A percentile compares a stretch with the other conserved stretches of the same genome.
Evolutionary conservation across 2,888 invertebrate species (phyloP).

Genomic region (Pammene aurita): DNA sequence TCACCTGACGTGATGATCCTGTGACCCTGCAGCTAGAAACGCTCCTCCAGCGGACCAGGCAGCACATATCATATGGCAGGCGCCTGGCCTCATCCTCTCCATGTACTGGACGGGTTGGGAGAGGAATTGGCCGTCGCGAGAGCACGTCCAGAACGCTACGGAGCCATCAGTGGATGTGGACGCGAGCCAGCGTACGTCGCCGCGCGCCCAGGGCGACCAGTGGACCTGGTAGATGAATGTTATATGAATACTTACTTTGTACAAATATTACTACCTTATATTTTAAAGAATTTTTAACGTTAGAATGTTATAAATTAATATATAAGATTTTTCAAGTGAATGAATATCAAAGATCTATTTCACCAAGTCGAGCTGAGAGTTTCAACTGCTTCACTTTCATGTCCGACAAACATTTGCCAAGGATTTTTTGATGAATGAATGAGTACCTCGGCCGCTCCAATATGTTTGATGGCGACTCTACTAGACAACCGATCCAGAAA

Average conservation of each 20-base stretch:
- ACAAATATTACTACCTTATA: too few species aligned
- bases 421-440: too few species aligned
- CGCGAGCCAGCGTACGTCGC: slow-evolving; percentile 92
- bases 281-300: too few species aligned
- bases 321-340: too few species aligned
- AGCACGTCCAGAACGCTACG: slow-evolving; percentile 97
- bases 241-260: neutral
- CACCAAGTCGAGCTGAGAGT: too few species aligned
- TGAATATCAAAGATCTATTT: too few species aligned
- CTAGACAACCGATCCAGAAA: too few species aligned
- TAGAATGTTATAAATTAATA: too few species aligned
- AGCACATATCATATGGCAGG: slow-evolving; percentile 97
- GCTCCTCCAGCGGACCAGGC: slow-evolving; percentile 82
- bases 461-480: too few species aligned
- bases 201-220: slow-evolving; percentile 94
- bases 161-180: slow-evolving; percentile 98
- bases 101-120: slow-evolving; percentile 95
- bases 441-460: too few species aligned
- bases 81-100: slow-evolving; percentile 95
- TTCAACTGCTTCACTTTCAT: too few species aligned
- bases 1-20: slow-evolving; percentile 92
- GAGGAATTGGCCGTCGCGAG: slow-evolving; percentile 70
- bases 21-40: slow-evolving; percentile 94
- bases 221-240: slow-evolving; percentile 84
- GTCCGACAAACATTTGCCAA: too few species aligned